These are phyloP conservation scores for Egretta garzetta DNA, from an alignment of 2,113 vertebrate species.

Conservation along the genomic window DNA sequence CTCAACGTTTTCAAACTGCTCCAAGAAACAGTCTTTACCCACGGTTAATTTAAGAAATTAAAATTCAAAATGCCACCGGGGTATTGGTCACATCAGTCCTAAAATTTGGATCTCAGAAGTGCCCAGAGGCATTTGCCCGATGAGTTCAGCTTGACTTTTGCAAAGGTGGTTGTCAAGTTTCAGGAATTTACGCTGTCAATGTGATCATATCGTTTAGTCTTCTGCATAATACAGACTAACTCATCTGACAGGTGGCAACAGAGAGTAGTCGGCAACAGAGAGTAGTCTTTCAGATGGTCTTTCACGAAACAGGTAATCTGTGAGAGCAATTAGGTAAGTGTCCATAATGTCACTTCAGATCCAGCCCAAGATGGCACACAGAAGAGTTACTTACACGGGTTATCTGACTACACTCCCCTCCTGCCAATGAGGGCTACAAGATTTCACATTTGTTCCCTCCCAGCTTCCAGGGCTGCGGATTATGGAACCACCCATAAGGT, in stretches of 20 bases:
- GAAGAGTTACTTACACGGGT: background rate
- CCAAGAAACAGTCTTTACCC: background rate
- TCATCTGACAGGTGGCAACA: background rate
- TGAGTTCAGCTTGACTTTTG: background rate
- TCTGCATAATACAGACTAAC: background rate
- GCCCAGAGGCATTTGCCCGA: background rate
- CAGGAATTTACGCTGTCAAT: background rate
- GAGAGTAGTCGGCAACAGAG: background rate
- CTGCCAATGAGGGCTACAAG: background rate
- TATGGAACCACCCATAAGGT: background rate
- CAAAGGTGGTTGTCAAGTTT: background rate
- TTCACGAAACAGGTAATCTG: background rate
- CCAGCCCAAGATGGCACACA: background rate
- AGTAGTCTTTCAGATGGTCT: background rate
- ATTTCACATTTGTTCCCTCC: fast-evolving
- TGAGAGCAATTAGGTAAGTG: background rate
- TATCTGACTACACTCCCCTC: background rate
- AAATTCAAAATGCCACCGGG: background rate
- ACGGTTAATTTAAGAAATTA: background rate
- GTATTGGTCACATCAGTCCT: background rate
- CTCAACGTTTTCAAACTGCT: background rate
- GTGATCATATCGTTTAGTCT: background rate
- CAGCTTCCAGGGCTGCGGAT: background rate
- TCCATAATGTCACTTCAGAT: background rate
- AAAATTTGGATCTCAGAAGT: background rate